These are phyloP conservation scores for Tetragonula carbonaria DNA, from an alignment of 2,888 invertebrate species.

Conservation along the genomic window DNA sequence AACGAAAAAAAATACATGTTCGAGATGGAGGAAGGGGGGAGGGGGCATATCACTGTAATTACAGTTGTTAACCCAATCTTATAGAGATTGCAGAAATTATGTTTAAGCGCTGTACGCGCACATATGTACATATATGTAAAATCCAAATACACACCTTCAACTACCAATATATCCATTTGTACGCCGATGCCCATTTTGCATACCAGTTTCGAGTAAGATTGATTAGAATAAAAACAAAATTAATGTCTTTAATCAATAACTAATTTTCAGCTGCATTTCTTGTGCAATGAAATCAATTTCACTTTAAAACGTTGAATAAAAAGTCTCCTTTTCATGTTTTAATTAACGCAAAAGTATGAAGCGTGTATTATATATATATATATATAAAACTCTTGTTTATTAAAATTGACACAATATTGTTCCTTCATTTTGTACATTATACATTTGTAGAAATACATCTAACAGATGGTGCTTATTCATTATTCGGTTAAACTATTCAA, in stretches of 20 bases:
- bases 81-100: not conserved
- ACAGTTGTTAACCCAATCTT: not conserved
- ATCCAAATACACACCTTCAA: not conserved
- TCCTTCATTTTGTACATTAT: not conserved
- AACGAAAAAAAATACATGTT: not conserved
- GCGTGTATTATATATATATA: not conserved
- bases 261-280: not conserved
- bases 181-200: constrained; percentile 27
- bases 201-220: constrained; percentile 5
- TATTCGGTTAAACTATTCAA: too few species aligned
- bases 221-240: constrained; percentile 7
- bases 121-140: not conserved
- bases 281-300: not conserved
- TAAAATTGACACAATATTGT: not conserved
- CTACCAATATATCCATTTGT: not conserved
- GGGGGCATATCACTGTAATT: too few species aligned
- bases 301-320: not conserved
- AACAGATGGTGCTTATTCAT: not conserved
- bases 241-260: not conserved
- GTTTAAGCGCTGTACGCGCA: constrained; percentile 41
- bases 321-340: not conserved
- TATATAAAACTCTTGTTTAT: not conserved
- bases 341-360: not conserved
- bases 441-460: not conserved
- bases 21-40: not conserved